Percentiles rank a stretch among this genome's conserved stretches.
phyloP scores from a whole-genome alignment of 2,797 vertebrate genomes.

The Lithobates pipiens region DNA sequence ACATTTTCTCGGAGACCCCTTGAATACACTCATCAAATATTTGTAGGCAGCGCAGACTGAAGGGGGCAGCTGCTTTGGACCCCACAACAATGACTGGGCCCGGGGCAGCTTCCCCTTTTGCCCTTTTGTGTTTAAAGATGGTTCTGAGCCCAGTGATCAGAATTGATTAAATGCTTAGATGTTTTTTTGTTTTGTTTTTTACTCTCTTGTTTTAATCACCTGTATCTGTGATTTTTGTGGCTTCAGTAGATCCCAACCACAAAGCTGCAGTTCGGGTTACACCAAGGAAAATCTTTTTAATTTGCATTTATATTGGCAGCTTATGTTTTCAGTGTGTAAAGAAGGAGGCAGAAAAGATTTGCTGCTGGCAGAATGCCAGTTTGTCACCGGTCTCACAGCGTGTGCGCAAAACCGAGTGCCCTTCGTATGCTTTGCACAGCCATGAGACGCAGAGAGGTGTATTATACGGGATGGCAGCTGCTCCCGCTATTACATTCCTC shows the following conservation, averaged over 20 bases:
- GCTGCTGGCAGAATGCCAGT: constrained; percentile 73
- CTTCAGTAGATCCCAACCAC: constrained; percentile 26
- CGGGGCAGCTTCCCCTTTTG: too few species aligned
- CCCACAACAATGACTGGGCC: too few species aligned
- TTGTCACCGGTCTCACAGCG: constrained; percentile 28
- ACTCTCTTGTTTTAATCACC: neutral
- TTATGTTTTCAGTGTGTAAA: constrained; percentile 81
- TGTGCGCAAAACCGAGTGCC: neutral
- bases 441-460: neutral
- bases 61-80: too few species aligned
- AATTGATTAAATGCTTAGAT: too few species aligned
- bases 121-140: too few species aligned
- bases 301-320: constrained; percentile 93
- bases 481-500: neutral
- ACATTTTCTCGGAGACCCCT: too few species aligned
- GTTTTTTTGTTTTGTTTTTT: too few species aligned
- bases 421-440: neutral
- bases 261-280: constrained; percentile 63
- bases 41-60: too few species aligned
- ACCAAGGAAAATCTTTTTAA: constrained; percentile 80
- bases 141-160: too few species aligned
- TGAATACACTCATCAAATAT: too few species aligned
- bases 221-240: neutral
- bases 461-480: neutral
- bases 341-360: constrained; percentile 72